Conservation (phyloP, 2,113 vertebrate genomes). For the Eleginops maclovinus region DNA sequence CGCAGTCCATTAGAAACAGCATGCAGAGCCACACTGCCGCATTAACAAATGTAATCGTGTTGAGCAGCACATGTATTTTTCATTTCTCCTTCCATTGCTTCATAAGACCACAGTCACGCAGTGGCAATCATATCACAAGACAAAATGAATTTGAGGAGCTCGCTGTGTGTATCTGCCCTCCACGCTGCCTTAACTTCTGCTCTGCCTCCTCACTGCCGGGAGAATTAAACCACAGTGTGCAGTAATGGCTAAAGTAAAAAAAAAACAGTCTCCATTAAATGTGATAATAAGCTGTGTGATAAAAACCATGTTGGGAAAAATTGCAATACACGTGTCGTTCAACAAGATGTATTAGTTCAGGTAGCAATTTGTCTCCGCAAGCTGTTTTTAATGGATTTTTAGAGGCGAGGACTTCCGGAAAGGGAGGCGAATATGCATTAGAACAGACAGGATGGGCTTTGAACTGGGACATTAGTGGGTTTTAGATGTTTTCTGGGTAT, state of each 20-base stretch:
- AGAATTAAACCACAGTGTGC: conserved; percentile 61
- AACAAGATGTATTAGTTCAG: conserved; percentile 57
- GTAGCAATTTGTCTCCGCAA: conserved; percentile 52
- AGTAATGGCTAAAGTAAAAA: conserved; percentile 47
- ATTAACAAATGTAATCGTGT: conserved; percentile 59
- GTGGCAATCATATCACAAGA: conserved; percentile 56
- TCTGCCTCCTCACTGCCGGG: conserved; percentile 53
- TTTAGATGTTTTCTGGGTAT: conserved; percentile 55
- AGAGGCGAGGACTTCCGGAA: conserved; percentile 39
- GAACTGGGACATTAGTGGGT: conserved; percentile 47
- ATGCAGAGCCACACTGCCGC: conserved; percentile 35
- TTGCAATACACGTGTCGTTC: conserved; percentile 52
- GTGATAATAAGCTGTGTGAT: conserved; percentile 64
- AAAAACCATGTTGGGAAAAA: conserved; percentile 47
- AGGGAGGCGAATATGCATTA: conserved; percentile 47
- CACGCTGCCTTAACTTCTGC: conserved; percentile 57
- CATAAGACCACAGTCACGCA: conserved; percentile 54
- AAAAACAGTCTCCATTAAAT: conserved; percentile 65
- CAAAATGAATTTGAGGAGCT: conserved; percentile 60
- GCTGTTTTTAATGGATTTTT: conserved; percentile 62
- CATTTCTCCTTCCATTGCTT: conserved; percentile 52
- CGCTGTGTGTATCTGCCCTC: conserved; percentile 46
- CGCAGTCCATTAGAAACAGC: conserved; percentile 67
- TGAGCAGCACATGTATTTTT: conserved; percentile 50
- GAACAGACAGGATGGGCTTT: conserved; percentile 25